Evolutionary conservation across 2,888 invertebrate species (phyloP), one percentile per base, ranked within the genome.

Genomic region (Parnassius orleans): DNA sequence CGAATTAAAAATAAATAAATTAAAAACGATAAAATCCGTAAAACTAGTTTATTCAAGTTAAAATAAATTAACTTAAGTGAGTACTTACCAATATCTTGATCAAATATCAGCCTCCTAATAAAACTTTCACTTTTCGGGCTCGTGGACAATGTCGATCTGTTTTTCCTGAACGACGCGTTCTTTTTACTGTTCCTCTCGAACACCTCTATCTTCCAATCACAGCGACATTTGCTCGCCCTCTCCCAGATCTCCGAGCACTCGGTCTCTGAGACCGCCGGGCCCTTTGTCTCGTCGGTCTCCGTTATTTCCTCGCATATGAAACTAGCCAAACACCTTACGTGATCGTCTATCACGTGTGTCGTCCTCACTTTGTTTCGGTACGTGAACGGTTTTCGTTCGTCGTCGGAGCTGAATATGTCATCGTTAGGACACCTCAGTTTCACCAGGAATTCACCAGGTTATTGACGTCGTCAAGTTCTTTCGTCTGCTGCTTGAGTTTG

Each of bases 171-270:
- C 66, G 92, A 92, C 0, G 91, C 87, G 63, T 88, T 92, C 72
- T 89, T 92, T 71, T 92, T 90, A 53, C 86, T 87, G 50, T 88
- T 93, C 69, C 92, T 84, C 74, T 92, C 79, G 72, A 92, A 86
- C 70, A 86, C 70, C 69, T 93, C 86, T 62, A 92, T 77, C 76
- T 93, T 93, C 93, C 94, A 95, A 9, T 93, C 89, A 74, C 95
- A 95, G n/a, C 86, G 72, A 70, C 95, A 95, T 44, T 92, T 90
- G 0, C 86, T 80, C 19, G 94, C 86, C 10, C 77, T 84, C 24
- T 86, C 82, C 95, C 95, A 95, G 9, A 92, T 85, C 58, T 87
- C 87, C 0, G 87, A 77, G 69, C 94, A 95, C 52, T 93, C 92
- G 2, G 81, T 83, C 70, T 95, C 95, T 0, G 93, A 93, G 61